Base-by-base conservation (phyloP, 2,797 vertebrate species). In the Emys orbicularis region DNA sequence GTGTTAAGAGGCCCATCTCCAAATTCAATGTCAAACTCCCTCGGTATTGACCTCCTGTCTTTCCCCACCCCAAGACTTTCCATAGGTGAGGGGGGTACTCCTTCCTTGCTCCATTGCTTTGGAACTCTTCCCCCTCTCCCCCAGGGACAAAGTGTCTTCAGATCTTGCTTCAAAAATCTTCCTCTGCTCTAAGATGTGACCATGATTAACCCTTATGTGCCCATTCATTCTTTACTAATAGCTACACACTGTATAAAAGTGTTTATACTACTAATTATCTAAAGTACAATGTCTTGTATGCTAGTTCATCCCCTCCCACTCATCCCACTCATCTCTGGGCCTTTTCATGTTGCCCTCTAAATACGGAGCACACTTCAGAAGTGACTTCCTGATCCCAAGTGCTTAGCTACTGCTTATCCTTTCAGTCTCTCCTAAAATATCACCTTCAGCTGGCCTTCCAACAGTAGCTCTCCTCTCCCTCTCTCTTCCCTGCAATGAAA, bases 151-250 rank as follows among this genome's bases (percentile, higher is more conserved):
- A 94, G 34, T 89, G 12, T 0, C 68, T 41, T 72, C 37, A 41
- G 68, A 61, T 12, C 2, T 89, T 87, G 87, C 53, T 80, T 84
- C 83, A 93, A 41, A 91, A 91, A 92, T 34, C 54, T 29, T 77
- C n/a, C 84, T 85, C 68, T 92, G 54, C 79, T 16, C 4, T 57
- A 86, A 72, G 50, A 81, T 0, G 16, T 52, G 93, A 87, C 12
- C 37, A 72, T 25, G n/a, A 41, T 72, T 72, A 41, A 72, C n/a
- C 10, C 68, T 41, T 72, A 41, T 6, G 8, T 81, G 13, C 57
- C 61, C 87, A 44, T 2, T 84, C 1, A 4, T 47, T 91, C 31
- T 68, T 88, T 72, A 86, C 84, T 53, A 83, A 84, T 25, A 54
- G 21, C 54, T 25, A 41, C 13, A 47, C 82, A 83, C 52, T 50